phyloP scores from a whole-genome alignment of 2,113 vertebrate species.

The Anguilla japonica region DNA sequence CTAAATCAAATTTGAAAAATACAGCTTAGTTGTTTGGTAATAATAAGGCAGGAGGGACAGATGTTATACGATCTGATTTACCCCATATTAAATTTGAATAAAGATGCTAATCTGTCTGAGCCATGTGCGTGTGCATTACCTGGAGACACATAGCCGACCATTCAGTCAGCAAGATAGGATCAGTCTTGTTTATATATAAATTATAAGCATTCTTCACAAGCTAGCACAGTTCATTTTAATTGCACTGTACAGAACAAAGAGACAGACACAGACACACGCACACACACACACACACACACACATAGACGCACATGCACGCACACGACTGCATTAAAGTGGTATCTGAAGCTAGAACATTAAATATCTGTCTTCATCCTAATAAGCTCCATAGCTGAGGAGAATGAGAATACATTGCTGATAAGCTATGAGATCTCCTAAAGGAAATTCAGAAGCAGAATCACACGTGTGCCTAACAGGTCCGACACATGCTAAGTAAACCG shows the following conservation, averaged over 20 bases:
- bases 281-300: not conserved
- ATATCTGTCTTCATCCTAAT: not conserved
- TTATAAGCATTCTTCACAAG: not conserved
- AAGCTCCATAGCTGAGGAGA: not conserved
- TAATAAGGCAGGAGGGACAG: constrained; percentile 31
- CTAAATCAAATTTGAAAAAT: constrained; percentile 39
- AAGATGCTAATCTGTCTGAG: constrained; percentile 31
- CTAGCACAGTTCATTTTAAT: not conserved
- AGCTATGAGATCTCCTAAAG: not conserved
- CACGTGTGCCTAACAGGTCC: not conserved
- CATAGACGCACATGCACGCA: not conserved
- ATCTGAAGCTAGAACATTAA: not conserved
- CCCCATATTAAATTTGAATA: constrained; percentile 21
- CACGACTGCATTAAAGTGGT: not conserved
- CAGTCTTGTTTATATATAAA: not conserved
- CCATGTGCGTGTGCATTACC: constrained; percentile 2
- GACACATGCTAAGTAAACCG: not conserved
- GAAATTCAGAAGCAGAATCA: not conserved
- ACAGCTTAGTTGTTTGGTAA: constrained; percentile 33
- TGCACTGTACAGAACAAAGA: not conserved
- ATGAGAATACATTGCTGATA: not conserved
- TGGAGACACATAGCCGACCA: not conserved
- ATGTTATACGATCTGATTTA: constrained; percentile 32
- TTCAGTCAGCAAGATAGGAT: not conserved
- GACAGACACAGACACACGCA: not conserved